These are phyloP conservation scores for Cryptophagus acutangulus DNA, from an alignment of 2,888 invertebrate genomes.

Conservation along the genomic window DNA sequence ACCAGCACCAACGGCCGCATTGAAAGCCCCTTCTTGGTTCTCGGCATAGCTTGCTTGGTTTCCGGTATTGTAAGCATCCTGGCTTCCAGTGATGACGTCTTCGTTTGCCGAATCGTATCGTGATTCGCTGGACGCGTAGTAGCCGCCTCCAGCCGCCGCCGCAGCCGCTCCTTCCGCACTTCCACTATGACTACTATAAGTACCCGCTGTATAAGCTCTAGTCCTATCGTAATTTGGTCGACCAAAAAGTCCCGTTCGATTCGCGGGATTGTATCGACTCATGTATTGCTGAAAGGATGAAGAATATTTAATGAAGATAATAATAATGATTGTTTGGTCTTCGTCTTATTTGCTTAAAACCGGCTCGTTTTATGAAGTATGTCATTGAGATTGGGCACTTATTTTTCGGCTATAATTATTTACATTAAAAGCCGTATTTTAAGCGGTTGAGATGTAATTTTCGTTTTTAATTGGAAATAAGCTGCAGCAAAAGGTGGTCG, in stretches of 20 bases:
- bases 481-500: no score
- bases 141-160: neutral
- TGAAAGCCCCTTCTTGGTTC: neutral
- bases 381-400: no score
- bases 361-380: no score
- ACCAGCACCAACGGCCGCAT: neutral
- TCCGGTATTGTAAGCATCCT: conserved; percentile 9
- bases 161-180: conserved; percentile 14
- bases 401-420: no score
- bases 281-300: conserved; percentile 38
- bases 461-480: no score
- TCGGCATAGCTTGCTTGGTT: no score
- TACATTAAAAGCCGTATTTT: no score
- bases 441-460: conserved; percentile 5
- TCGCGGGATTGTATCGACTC: conserved; percentile 30
- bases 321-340: no score
- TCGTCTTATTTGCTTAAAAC: no score
- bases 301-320: no score
- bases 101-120: neutral
- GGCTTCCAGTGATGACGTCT: conserved; percentile 4
- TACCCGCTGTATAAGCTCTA: conserved; percentile 16
- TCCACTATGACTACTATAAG: conserved; percentile 6
- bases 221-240: conserved; percentile 21
- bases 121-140: no score
- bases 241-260: conserved; percentile 35